Evolutionary conservation across 2,888 invertebrate genomes (phyloP), one percentile per base, ranked within the genome.

Genomic region (Caenorhabditis sp.): DNA sequence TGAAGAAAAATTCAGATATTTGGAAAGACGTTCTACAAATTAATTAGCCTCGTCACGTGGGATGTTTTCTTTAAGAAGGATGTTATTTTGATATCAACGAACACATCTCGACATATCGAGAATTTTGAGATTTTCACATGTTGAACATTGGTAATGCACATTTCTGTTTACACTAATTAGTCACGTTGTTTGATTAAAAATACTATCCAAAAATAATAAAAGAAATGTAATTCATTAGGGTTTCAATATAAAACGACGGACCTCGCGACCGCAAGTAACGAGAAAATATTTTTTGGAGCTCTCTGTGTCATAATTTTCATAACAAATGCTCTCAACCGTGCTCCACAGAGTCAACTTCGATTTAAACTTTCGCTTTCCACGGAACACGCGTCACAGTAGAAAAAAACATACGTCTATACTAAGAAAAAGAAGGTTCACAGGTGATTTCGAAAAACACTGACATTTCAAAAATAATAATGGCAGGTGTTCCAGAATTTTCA

Each of bases 261-360:
- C 0, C 7, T 64, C 22, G 24, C 28, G 16, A 26, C 44, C 16
- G 10, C 10, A n/a, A 7, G 7, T 12, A 54, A 6, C 2, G n/a
- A 22, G 49, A 61, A 73, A 51, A 73, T 61, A 61, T 61, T 73
- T 61, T 73, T 16, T 10, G 12, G 41, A 44, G 38, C 51, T 49
- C 51, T 35, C 61, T 72, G n/a, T 26, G 72, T 49, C 61, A 28
- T 24, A 59, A 59, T 41, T 38, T 47, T 72, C 8, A 41, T 22
- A 61, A 22, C 31, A 31, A 26, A 41, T 14, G 49, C 59, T 74
- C 28, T 74, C 74, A 74, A 74, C 63, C 74, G 49, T 63, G 63
- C 41, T 22, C 51, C 44, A 41, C 5, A 4, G 22, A 10, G 24
- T 10, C 54, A n/a, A 35, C 10, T 38, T 22, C 7, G 14, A 38